phyloP scores from a whole-genome alignment of 2,797 vertebrate species.

The Notolepis coatsorum region DNA sequence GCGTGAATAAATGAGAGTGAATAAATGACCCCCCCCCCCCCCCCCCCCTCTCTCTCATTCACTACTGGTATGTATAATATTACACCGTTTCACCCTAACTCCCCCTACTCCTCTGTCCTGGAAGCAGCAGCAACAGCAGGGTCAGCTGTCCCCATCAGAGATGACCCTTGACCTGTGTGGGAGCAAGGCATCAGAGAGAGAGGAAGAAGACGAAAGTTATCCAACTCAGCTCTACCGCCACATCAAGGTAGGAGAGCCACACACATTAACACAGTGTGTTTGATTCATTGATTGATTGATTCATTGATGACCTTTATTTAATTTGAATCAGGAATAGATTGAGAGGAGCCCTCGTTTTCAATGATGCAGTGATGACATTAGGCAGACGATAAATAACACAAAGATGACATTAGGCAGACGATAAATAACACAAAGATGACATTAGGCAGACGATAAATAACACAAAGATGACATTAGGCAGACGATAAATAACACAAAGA shows the following conservation, averaged over 20 bases:
- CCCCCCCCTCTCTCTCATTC: no score
- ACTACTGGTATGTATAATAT: no score
- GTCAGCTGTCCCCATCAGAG: slow-evolving; percentile 89
- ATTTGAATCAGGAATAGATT: neutral
- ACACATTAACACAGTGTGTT: neutral
- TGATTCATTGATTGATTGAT: neutral
- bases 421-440: no score
- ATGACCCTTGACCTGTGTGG: slow-evolving; percentile 90
- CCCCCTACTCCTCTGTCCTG: slow-evolving; percentile 78
- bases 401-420: no score
- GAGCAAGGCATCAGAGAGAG: slow-evolving; percentile 89
- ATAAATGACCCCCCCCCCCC: no score
- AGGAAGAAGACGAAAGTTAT: slow-evolving; percentile 92
- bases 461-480: no score
- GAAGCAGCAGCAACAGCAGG: slow-evolving; percentile 90
- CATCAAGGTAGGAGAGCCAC: slow-evolving; percentile 91
- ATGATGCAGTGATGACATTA: no score
- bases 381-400: no score
- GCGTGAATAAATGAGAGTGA: no score
- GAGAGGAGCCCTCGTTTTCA: neutral
- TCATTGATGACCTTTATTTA: neutral
- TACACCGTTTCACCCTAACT: slow-evolving; percentile 1
- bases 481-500: no score
- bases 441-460: no score
- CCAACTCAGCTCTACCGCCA: slow-evolving; percentile 95